Conservation (phyloP, 2,113 vertebrate species). For the Anser cygnoides region DNA sequence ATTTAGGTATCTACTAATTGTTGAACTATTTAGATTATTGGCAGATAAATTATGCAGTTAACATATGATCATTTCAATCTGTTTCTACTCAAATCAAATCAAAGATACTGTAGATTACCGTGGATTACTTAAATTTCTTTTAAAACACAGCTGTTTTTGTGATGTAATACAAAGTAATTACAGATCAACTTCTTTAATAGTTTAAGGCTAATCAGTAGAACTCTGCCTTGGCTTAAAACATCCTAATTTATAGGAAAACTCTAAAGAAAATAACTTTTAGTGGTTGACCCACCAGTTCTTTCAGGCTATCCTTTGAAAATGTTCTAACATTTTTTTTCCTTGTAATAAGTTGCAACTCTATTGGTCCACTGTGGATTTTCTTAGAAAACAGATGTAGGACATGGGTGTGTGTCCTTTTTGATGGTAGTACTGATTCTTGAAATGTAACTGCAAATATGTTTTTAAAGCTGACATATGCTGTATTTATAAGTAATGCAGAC, state of each 20-base stretch:
- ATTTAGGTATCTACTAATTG: neutral
- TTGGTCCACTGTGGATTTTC: neutral
- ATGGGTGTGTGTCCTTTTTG: neutral
- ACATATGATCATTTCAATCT: neutral
- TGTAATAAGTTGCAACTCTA: neutral
- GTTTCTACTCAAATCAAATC: neutral
- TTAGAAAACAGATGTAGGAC: neutral
- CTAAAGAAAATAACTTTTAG: neutral
- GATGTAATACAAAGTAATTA: neutral
- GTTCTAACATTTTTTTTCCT: neutral
- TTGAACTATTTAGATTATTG: neutral
- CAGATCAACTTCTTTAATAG: neutral
- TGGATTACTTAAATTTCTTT: neutral
- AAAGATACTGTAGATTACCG: neutral
- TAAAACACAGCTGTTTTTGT: neutral
- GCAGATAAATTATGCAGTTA: neutral
- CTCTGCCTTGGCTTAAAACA: neutral
- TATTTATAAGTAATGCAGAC: neutral
- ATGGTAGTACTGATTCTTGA: neutral
- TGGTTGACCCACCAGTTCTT: neutral
- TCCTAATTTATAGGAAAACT: neutral
- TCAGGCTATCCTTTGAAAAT: neutral
- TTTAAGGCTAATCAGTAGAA: neutral
- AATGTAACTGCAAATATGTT: neutral
- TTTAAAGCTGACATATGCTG: neutral